phyloP scores from a whole-genome alignment of 2,888 invertebrate genomes.

The Cistogaster globosa region DNA sequence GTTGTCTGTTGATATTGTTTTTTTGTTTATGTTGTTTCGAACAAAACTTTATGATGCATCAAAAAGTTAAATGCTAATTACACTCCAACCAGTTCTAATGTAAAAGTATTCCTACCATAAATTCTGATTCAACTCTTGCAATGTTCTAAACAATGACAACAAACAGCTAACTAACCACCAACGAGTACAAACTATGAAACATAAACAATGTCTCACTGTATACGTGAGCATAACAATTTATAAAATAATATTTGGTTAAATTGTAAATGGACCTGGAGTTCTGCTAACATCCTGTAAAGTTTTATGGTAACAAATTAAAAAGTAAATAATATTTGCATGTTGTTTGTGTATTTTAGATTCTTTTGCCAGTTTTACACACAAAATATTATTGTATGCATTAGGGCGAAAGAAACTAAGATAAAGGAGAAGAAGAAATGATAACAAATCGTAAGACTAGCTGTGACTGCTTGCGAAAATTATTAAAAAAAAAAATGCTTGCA shows the following conservation, averaged over 20 bases:
- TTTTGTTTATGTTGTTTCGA: constrained; percentile 45
- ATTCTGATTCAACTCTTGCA: constrained; percentile 51
- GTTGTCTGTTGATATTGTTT: constrained; percentile 33
- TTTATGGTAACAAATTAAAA: constrained; percentile 45
- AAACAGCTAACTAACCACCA: constrained; percentile 12
- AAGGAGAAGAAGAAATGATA: neutral
- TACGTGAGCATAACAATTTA: constrained; percentile 15
- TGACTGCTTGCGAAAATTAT: neutral
- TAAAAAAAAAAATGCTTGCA: neutral
- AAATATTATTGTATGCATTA: constrained; percentile 54
- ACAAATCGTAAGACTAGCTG: neutral
- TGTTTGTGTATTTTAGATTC: constrained; percentile 63
- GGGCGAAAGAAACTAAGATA: no score
- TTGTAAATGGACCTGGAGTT: constrained; percentile 39
- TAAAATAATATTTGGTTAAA: neutral
- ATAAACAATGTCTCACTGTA: constrained; percentile 9
- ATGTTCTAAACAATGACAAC: constrained; percentile 54
- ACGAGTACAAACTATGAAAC: constrained; percentile 8
- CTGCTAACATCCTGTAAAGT: constrained; percentile 35
- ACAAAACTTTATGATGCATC: constrained; percentile 67
- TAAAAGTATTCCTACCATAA: constrained; percentile 24
- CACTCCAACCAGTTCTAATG: constrained; percentile 20
- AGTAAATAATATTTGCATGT: constrained; percentile 66
- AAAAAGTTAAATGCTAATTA: constrained; percentile 70
- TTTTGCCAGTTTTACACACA: constrained; percentile 52